Evolutionary conservation across 1,140 invertebrate genomes (phyloP), one percentile per base, ranked within the genome.

Genomic region (Euura saliciscinereae): DNA sequence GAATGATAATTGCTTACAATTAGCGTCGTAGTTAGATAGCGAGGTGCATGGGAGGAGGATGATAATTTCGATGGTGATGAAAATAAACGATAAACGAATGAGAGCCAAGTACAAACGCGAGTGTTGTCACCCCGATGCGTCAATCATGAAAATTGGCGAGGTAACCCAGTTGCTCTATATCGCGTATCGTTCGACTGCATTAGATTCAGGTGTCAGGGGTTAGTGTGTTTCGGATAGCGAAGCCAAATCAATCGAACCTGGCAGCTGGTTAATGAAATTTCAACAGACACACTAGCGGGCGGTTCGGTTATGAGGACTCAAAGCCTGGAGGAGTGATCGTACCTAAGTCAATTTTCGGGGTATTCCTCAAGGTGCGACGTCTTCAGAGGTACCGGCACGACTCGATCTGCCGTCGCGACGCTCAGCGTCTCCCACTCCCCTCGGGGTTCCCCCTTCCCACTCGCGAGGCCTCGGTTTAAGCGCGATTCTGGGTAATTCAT

Each of bases 321-420:
- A 78, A 73, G 72, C 65, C 59, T 51, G 43, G 28, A 66, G 51
- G 44, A 59, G 73, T n/a, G 71, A 73, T 73, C 79, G 76, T 83
- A 85, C 83, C 83, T 84, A 78, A 81, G 76, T 80, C 78, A 67
- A 77, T 78, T 76, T 76, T 82, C 73, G 51, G 75, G 71, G 68
- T 79, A 78, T 84, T 72, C 79, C 78, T 78, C 75, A 79, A 83
- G 84, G 78, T 85, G 82, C 78, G 80, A 76, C 76, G 82, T 84
- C 83, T 80, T 81, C 79, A 78, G 78, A 83, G 83, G 82, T 85
- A 82, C 75, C 80, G 78, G 78, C 83, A 76, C 82, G 82, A 85
- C 84, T 85, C 82, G 79, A 80, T 76, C 78, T 76, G 73, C 76
- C 66, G 74, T 79, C 74, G 74, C 79, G 75, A 79, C 71, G 77